Evolutionary conservation across 2,113 vertebrate genomes (phyloP).

Genomic region (Oenanthe melanoleuca): DNA sequence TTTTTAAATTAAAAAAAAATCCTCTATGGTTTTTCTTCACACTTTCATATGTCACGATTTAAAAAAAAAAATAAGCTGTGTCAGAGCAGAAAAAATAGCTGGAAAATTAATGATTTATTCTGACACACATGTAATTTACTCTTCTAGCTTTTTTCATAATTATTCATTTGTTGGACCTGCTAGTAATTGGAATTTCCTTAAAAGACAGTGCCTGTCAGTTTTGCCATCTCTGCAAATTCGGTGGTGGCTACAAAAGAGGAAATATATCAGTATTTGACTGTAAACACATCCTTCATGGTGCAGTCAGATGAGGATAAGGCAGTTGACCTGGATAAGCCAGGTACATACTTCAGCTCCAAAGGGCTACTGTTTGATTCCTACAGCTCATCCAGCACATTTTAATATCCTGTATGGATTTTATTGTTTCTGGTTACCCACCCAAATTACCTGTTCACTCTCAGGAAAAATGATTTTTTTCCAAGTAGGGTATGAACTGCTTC

Average conservation of each 20-base stretch:
- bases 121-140: constrained; percentile 48
- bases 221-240: constrained; percentile 4
- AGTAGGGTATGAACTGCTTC: background rate
- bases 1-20: constrained; percentile 1
- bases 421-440: background rate
- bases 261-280: background rate
- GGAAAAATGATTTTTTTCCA: background rate
- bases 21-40: background rate
- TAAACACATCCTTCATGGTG: background rate
- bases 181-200: constrained; percentile 17
- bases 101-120: constrained; percentile 43
- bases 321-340: background rate
- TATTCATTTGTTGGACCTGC: constrained; percentile 51
- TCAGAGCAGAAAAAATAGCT: constrained; percentile 39
- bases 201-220: constrained; percentile 9
- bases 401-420: background rate
- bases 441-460: background rate
- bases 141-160: constrained; percentile 2
- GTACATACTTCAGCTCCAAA: background rate
- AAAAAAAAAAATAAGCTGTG: background rate
- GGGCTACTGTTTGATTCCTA: background rate
- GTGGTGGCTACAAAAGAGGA: background rate
- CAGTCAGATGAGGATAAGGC: background rate
- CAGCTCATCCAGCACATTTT: background rate
- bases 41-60: background rate